These are phyloP conservation scores for Oligia strigilis DNA, from an alignment of 2,888 invertebrate genomes.

Conservation along the genomic window DNA sequence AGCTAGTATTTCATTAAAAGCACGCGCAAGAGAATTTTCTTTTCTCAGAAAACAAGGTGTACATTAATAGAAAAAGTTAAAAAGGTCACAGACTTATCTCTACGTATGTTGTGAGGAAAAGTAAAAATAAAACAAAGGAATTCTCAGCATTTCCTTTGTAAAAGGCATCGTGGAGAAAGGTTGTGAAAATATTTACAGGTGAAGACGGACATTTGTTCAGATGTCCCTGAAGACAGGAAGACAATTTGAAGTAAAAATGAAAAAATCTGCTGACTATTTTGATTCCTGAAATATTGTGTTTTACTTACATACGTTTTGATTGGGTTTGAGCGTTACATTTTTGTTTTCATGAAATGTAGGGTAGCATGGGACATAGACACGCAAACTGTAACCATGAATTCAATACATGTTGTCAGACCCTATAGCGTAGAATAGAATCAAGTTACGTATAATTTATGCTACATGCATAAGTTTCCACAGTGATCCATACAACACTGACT, in stretches of 20 bases:
- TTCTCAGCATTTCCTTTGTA: conserved; percentile 35
- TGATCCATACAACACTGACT: too few relatives aligned
- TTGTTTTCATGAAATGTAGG: background rate
- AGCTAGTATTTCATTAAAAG: background rate
- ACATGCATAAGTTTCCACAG: background rate
- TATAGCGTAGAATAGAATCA: background rate
- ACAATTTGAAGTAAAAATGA: conserved; percentile 14
- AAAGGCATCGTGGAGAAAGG: conserved; percentile 28
- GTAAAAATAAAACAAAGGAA: conserved; percentile 36
- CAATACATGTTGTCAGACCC: too few relatives aligned
- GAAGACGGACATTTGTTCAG: conserved; percentile 26
- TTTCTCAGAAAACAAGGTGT: conserved; percentile 14
- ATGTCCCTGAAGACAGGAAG: conserved; percentile 15
- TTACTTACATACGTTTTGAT: background rate
- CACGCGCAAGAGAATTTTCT: background rate
- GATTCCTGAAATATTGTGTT: background rate
- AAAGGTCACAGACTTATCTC: conserved; percentile 30
- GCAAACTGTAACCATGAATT: too few relatives aligned
- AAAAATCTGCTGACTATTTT: background rate
- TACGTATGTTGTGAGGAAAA: conserved; percentile 13
- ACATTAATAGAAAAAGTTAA: conserved; percentile 37
- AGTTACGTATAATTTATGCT: background rate
- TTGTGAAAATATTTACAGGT: conserved; percentile 56
- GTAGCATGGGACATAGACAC: too few relatives aligned
- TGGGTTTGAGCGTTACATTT: background rate